phyloP scores from a whole-genome alignment of 2,797 vertebrate genomes.

The Sebastes umbrosus region DNA sequence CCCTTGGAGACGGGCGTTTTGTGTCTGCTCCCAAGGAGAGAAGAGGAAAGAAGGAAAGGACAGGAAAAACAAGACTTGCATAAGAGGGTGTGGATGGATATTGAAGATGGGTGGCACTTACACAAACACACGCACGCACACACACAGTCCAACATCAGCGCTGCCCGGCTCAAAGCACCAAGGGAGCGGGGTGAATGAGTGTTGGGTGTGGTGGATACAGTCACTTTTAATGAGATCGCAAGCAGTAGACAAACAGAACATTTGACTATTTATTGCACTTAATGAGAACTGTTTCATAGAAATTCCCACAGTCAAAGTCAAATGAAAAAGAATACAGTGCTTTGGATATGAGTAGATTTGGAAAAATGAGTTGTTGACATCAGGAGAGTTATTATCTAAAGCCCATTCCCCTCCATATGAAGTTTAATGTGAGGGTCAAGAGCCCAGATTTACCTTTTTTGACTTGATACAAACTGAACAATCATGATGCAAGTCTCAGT shows the following conservation, averaged over 20 bases:
- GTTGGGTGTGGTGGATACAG: slow-evolving; percentile 72
- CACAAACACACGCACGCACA: slow-evolving; percentile 45
- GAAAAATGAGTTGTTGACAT: slow-evolving; percentile 19
- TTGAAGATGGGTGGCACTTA: slow-evolving; percentile 75
- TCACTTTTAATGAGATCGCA: slow-evolving; percentile 53
- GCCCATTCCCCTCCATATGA: background rate
- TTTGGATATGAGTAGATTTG: background rate
- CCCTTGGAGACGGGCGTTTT: slow-evolving; percentile 74
- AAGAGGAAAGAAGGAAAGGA: slow-evolving; percentile 59
- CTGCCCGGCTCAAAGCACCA: slow-evolving; percentile 37
- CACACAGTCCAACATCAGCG: slow-evolving; percentile 29
- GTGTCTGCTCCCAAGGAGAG: slow-evolving; percentile 43
- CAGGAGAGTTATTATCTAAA: background rate
- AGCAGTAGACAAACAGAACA: slow-evolving; percentile 41
- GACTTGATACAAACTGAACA: slow-evolving; percentile 25
- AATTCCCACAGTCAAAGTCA: background rate
- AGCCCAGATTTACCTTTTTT: slow-evolving; percentile 19
- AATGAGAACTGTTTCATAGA: background rate
- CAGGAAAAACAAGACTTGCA: slow-evolving; percentile 75
- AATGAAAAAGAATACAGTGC: background rate
- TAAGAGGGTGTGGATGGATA: slow-evolving; percentile 79
- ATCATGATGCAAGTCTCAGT: slow-evolving; percentile 33
- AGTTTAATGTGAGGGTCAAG: slow-evolving; percentile 16
- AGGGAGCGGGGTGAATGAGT: slow-evolving; percentile 57
- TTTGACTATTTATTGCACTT: slow-evolving; percentile 23